Conservation (phyloP, 2,888 invertebrate species). For the Tuberolachnus salignus region DNA sequence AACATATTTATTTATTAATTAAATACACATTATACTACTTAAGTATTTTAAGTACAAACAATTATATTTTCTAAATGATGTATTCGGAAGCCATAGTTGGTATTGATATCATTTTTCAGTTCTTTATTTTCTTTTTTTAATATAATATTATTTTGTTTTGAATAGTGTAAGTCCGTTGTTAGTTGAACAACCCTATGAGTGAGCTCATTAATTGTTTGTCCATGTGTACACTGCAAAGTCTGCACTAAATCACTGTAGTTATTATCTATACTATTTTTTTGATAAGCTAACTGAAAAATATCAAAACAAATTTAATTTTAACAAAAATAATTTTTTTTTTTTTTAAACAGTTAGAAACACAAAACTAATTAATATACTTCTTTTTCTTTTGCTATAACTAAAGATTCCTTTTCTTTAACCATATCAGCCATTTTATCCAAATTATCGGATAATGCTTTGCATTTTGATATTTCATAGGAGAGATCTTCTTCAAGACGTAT, state of each 20-base stretch:
- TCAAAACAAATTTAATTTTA: not conserved
- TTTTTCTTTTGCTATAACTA: constrained; percentile 37
- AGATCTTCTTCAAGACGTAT: constrained; percentile 44
- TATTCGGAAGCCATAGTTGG: not conserved
- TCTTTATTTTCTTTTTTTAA: constrained; percentile 22
- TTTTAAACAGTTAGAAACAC: not conserved
- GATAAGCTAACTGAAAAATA: constrained; percentile 8
- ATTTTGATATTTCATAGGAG: constrained; percentile 1
- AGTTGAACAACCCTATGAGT: constrained; percentile 15
- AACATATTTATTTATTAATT: constrained; percentile 24
- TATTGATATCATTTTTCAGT: constrained; percentile 6
- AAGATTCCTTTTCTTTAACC: constrained; percentile 22
- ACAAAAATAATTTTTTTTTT: not conserved
- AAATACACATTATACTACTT: not conserved
- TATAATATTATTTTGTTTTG: constrained; percentile 19
- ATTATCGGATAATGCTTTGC: constrained; percentile 22
- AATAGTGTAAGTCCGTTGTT: constrained; percentile 6
- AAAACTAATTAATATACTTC: constrained; percentile 1
- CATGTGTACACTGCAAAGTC: constrained; percentile 9
- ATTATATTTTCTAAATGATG: constrained; percentile 30
- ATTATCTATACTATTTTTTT: constrained; percentile 3
- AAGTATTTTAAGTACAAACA: constrained; percentile 4
- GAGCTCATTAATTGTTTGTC: constrained; percentile 4
- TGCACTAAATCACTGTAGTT: constrained; percentile 18
- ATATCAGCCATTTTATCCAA: constrained; percentile 23